A percentile compares a stretch with the other conserved stretches of the same genome.
Conservation (phyloP, 2,797 vertebrate genomes). For the Coregonus ussuriensis region DNA sequence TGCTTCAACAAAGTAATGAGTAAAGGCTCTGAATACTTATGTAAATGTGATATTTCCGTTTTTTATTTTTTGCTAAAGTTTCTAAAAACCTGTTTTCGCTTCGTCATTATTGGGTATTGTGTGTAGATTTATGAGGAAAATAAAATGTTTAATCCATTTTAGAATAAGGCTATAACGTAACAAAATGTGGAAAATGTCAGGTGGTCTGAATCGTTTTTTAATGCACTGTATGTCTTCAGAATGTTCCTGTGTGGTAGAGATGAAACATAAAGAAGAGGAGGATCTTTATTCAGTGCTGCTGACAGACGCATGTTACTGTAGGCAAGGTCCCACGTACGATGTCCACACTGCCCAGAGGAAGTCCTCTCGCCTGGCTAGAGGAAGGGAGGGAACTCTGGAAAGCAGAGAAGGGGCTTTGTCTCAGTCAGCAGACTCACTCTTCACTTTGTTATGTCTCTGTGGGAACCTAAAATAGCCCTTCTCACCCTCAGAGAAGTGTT, state of each 20-base stretch:
- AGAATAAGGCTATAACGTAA: too few species aligned
- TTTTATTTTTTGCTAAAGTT: too few species aligned
- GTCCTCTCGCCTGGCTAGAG: constrained; percentile 20
- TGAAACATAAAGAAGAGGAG: constrained; percentile 39
- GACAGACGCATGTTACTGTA: constrained; percentile 46
- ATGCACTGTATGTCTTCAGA: constrained; percentile 18
- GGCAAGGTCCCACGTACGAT: constrained; percentile 39
- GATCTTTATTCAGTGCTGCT: constrained; percentile 60
- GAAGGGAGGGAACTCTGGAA: constrained; percentile 25
- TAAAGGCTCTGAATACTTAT: too few species aligned
- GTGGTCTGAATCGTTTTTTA: too few species aligned
- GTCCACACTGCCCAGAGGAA: constrained; percentile 43
- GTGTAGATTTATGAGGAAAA: too few species aligned
- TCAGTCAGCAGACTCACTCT: constrained; percentile 54
- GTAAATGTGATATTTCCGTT: too few species aligned
- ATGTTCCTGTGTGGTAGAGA: constrained; percentile 47
- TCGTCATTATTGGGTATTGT: too few species aligned
- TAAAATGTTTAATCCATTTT: too few species aligned
- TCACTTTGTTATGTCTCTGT: constrained; percentile 48
- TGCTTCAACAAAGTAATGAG: too few species aligned
- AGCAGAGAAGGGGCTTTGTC: constrained; percentile 41
- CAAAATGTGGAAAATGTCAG: too few species aligned
- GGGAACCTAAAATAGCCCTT: constrained; percentile 55
- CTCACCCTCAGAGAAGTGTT: constrained; percentile 67
- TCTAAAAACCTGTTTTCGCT: too few species aligned